Conservation (phyloP, 1,140 invertebrate species). For the Planococcus citri region DNA sequence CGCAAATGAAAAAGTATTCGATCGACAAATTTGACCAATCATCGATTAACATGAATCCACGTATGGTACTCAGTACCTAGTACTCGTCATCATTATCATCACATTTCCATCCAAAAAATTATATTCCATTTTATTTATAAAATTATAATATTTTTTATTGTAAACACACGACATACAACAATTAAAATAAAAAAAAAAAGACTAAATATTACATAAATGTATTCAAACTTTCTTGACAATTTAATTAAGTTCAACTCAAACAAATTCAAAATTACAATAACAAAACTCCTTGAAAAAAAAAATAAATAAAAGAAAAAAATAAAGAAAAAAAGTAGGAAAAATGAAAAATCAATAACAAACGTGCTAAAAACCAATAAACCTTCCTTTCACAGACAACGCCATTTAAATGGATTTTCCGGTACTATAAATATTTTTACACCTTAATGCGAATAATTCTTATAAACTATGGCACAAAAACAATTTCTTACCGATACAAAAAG, state of each 20-base stretch:
- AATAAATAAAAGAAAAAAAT: background rate
- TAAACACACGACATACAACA: constrained; percentile 11
- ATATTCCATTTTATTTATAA: background rate
- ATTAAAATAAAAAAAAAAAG: background rate
- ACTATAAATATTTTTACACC: background rate
- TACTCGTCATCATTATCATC: too few species aligned
- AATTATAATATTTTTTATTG: background rate
- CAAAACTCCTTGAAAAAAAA: background rate
- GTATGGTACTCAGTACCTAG: too few species aligned
- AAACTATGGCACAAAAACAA: too few species aligned
- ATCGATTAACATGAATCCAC: too few species aligned
- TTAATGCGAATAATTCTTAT: too few species aligned
- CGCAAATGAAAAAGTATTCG: too few species aligned
- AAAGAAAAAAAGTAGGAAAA: background rate
- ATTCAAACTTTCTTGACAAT: background rate
- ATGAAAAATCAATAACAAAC: background rate
- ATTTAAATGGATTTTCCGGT: background rate
- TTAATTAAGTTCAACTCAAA: constrained; percentile 1
- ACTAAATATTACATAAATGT: background rate
- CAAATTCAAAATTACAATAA: background rate
- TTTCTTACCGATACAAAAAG: too few species aligned
- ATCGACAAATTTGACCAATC: too few species aligned
- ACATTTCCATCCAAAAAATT: too few species aligned
- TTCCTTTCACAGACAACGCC: background rate
- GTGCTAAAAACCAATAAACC: too few species aligned